Percentiles rank a stretch among this genome's conserved stretches.
These are phyloP conservation scores for Nyctibius bracteatus DNA, from an alignment of 2,113 vertebrate genomes.

Conservation along the genomic window DNA sequence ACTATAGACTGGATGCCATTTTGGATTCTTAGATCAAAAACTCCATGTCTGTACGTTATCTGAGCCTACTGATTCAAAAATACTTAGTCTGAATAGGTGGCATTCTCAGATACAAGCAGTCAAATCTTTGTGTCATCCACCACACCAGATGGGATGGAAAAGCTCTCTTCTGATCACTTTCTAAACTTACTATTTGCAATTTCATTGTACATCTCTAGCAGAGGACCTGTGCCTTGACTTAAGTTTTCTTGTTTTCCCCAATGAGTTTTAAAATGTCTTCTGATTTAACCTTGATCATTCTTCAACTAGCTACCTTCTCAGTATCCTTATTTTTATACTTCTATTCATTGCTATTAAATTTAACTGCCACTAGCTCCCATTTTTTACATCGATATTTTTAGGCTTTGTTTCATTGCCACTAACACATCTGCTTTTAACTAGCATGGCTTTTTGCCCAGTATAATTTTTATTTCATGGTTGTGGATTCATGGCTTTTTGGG, in stretches of 20 bases:
- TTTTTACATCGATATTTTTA: not conserved
- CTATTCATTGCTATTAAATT: not conserved
- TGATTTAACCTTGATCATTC: not conserved
- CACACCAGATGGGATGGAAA: not conserved
- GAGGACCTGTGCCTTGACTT: not conserved
- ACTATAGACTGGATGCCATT: not conserved
- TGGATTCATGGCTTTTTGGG: not conserved
- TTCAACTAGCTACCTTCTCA: not conserved
- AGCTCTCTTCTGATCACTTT: not conserved
- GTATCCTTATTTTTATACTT: not conserved
- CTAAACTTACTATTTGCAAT: not conserved
- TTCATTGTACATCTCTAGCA: not conserved
- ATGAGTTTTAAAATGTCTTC: not conserved
- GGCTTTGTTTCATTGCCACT: not conserved
- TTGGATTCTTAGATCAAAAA: not conserved
- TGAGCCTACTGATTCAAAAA: not conserved
- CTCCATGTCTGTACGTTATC: not conserved
- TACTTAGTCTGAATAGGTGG: not conserved
- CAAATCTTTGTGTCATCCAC: not conserved
- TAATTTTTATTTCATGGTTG: not conserved
- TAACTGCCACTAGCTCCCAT: not conserved
- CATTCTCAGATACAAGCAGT: not conserved
- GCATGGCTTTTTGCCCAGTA: not conserved
- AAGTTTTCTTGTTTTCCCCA: not conserved
- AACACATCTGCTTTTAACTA: slow-evolving; percentile 34